Conservation (phyloP, 2,113 vertebrate species). For the Taurulus bubalis region DNA sequence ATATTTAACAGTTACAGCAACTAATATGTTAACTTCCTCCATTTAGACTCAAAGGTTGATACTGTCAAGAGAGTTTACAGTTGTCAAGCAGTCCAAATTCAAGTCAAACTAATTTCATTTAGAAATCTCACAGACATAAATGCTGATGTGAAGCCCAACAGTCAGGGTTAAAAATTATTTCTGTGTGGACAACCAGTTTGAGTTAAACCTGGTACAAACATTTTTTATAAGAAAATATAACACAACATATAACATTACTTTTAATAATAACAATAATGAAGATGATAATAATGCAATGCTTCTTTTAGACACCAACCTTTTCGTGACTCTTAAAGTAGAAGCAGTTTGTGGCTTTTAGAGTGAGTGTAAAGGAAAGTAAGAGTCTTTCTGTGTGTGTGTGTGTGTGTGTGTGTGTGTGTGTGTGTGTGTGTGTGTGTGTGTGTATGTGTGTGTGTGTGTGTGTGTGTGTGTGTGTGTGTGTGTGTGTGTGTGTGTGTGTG, state of each 20-base stretch:
- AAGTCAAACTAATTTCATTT: background rate
- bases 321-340: background rate
- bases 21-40: no score
- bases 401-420: background rate
- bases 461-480: background rate
- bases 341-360: conserved; percentile 33
- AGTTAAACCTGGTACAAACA: no score
- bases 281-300: background rate
- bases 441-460: background rate
- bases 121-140: no score
- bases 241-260: background rate
- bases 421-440: background rate
- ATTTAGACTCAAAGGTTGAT: no score
- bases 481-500: background rate
- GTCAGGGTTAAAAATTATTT: no score
- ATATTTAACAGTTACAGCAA: background rate
- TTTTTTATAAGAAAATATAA: background rate
- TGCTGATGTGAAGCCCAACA: no score
- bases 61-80: no score
- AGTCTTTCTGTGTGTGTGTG: background rate
- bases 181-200: no score
- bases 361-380: conserved; percentile 44
- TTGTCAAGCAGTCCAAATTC: no score
- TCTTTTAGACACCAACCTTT: background rate
- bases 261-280: background rate